These are phyloP conservation scores for Euphydryas editha DNA, from an alignment of 2,888 invertebrate species.

Conservation along the genomic window DNA sequence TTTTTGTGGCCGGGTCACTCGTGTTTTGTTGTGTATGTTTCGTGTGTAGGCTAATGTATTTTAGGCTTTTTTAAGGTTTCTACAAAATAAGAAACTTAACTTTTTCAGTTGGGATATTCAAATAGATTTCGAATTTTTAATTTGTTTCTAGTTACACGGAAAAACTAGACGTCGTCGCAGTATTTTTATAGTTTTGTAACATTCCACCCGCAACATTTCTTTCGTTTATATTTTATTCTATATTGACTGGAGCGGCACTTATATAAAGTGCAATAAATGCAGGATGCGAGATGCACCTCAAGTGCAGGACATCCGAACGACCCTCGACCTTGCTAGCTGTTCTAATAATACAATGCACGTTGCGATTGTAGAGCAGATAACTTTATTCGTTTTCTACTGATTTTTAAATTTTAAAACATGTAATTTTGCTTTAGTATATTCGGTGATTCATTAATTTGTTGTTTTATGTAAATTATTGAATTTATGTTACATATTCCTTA, in stretches of 20 bases:
- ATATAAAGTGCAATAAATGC: conserved; percentile 36
- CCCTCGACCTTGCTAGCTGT: conserved; percentile 42
- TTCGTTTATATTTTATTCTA: background rate
- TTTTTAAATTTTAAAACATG: background rate
- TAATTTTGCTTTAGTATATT: background rate
- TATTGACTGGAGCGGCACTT: conserved; percentile 10
- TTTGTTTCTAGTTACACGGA: background rate
- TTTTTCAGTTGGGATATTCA: no score
- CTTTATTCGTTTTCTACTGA: background rate
- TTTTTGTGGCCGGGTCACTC: no score
- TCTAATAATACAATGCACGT: conserved; percentile 40
- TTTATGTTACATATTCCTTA: no score
- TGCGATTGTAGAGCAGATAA: conserved; percentile 11
- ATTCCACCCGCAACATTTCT: background rate
- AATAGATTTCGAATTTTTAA: background rate
- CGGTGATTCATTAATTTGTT: no score
- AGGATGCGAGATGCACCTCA: conserved; percentile 40
- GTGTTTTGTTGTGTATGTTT: no score
- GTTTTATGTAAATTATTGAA: no score
- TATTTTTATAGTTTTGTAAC: background rate
- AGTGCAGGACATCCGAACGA: conserved; percentile 44
- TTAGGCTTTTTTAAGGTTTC: background rate
- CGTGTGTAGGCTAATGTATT: no score
- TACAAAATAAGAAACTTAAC: background rate
- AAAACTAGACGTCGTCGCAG: no score